phyloP scores from a whole-genome alignment of 2,113 vertebrate species.

The Benitochromis conjunctus region DNA sequence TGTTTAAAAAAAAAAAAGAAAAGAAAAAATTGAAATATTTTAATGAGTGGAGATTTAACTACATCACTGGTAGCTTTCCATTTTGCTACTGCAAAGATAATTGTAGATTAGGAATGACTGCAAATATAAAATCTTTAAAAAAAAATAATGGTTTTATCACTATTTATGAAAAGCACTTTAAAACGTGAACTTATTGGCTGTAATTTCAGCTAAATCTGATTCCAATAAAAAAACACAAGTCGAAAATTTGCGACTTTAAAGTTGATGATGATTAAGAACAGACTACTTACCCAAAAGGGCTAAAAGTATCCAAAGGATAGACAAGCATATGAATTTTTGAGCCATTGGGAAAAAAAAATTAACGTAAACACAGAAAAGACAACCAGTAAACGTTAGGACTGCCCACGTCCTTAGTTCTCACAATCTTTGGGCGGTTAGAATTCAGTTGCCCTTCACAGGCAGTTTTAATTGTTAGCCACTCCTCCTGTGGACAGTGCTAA shows the following conservation, averaged over 20 bases:
- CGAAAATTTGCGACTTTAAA: not conserved
- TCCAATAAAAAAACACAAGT: not conserved
- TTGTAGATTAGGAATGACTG: not conserved
- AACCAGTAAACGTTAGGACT: not conserved
- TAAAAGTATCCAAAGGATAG: constrained; percentile 1
- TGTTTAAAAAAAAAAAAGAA: not conserved
- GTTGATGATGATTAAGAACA: not conserved
- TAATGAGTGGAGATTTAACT: not conserved
- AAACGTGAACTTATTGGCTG: not conserved
- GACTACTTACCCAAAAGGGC: constrained; percentile 25
- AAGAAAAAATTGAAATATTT: too few species aligned
- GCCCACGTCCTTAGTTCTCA: not conserved
- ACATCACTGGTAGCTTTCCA: not conserved
- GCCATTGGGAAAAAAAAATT: constrained; percentile 3
- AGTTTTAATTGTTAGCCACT: constrained; percentile 50
- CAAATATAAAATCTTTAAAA: not conserved
- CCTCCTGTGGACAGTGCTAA: not conserved
- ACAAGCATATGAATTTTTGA: not conserved
- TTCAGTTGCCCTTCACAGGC: not conserved
- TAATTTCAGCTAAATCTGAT: not conserved
- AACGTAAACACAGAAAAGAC: not conserved
- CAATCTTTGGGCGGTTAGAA: not conserved
- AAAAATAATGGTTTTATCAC: not conserved
- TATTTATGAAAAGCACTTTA: not conserved
- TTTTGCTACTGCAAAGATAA: not conserved